phyloP scores from a whole-genome alignment of 2,113 vertebrate species.

The Poeciliopsis retropinna region DNA sequence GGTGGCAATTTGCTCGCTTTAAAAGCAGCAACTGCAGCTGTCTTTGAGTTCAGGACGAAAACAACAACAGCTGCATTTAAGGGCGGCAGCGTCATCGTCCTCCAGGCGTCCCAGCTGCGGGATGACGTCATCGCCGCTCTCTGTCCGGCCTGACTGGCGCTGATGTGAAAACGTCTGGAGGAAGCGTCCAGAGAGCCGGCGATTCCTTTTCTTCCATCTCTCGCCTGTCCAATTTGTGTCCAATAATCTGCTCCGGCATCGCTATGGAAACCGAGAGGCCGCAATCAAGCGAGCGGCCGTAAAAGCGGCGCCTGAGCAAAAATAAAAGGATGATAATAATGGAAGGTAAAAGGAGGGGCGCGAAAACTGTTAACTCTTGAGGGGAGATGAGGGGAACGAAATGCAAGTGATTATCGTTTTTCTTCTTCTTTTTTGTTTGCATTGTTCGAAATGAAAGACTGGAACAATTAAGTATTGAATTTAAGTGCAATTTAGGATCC shows the following conservation, averaged over 20 bases:
- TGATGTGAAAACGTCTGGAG: slow-evolving; percentile 41
- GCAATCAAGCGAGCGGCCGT: slow-evolving; percentile 45
- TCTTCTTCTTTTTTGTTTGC: slow-evolving; percentile 1
- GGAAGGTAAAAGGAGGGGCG: slow-evolving; percentile 34
- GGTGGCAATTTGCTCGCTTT: too few relatives aligned
- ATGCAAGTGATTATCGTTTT: slow-evolving; percentile 22
- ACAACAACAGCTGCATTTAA: too few relatives aligned
- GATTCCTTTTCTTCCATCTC: neutral
- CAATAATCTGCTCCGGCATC: slow-evolving; percentile 57
- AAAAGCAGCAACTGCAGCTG: too few relatives aligned
- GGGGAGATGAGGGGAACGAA: neutral
- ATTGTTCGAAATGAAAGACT: slow-evolving; percentile 49
- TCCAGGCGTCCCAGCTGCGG: neutral
- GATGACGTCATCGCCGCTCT: neutral
- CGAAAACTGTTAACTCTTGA: slow-evolving; percentile 50
- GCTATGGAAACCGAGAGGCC: slow-evolving; percentile 72
- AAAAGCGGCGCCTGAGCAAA: slow-evolving; percentile 60
- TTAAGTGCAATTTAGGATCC: slow-evolving; percentile 54
- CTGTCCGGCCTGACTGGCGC: slow-evolving; percentile 12
- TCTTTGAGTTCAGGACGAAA: too few relatives aligned
- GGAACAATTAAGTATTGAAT: slow-evolving; percentile 44
- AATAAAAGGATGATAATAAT: slow-evolving; percentile 53
- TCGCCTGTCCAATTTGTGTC: slow-evolving; percentile 49
- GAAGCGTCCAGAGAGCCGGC: slow-evolving; percentile 12
- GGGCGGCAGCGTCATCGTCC: too few relatives aligned